These are phyloP conservation scores for Patella vulgata DNA, from an alignment of 1,140 invertebrate species.

Conservation along the genomic window DNA sequence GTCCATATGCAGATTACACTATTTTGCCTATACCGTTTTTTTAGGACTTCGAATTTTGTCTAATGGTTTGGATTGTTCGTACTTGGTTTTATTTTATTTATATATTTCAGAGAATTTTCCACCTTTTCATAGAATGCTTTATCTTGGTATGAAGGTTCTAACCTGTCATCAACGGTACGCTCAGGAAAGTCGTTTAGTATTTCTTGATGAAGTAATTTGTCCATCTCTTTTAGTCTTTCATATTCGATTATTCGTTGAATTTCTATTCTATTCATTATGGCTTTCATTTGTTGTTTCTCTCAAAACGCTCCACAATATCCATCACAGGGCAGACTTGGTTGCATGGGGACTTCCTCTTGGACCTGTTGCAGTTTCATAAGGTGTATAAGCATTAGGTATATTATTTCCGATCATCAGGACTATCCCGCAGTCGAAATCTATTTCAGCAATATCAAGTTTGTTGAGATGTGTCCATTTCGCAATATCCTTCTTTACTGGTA, in stretches of 20 bases:
- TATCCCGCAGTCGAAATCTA: background rate
- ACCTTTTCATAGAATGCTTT: slow-evolving; percentile 8
- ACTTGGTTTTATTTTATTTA: no score
- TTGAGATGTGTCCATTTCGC: slow-evolving; percentile 2
- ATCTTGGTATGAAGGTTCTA: slow-evolving; percentile 21
- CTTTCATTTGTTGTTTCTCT: background rate
- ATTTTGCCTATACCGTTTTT: no score
- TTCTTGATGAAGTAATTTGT: slow-evolving; percentile 1
- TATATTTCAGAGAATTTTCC: slow-evolving; percentile 2
- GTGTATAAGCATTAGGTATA: background rate
- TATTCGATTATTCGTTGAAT: background rate
- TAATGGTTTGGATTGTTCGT: no score
- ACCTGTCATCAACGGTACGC: slow-evolving; percentile 11
- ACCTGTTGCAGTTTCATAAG: background rate
- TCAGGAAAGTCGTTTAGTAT: slow-evolving; percentile 4
- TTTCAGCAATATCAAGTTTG: background rate
- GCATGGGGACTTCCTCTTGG: background rate
- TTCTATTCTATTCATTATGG: background rate
- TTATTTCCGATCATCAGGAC: slow-evolving; percentile 4
- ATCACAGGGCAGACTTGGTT: background rate
- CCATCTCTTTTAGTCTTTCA: background rate
- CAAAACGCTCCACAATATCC: background rate
- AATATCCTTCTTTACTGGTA: background rate
- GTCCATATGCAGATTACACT: no score
- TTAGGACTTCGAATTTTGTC: no score